phyloP scores from a whole-genome alignment of 1,140 invertebrate species.

The Drosophila burlai region DNA sequence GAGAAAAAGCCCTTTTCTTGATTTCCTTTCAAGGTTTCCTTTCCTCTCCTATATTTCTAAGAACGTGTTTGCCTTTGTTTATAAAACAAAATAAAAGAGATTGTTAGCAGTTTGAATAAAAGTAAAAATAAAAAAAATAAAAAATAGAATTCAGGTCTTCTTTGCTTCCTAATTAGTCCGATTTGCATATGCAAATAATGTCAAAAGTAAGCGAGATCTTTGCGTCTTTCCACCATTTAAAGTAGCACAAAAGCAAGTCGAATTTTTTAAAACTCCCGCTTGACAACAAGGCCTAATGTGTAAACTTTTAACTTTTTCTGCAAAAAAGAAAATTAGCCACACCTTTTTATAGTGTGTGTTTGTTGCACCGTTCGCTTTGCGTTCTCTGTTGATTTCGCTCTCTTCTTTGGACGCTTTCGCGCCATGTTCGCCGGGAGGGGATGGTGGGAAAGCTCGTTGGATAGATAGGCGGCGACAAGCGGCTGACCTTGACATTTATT shows the following conservation, averaged over 20 bases:
- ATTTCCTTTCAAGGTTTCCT: too few relatives aligned
- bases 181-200: slow-evolving; percentile 52
- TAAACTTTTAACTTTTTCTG: slow-evolving; percentile 24
- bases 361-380: slow-evolving; percentile 15
- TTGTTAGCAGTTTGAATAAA: neutral
- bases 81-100: slow-evolving; percentile 4
- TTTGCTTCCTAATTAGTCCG: slow-evolving; percentile 26
- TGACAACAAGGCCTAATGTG: slow-evolving; percentile 22
- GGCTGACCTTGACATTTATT: slow-evolving; percentile 82
- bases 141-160: neutral
- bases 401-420: slow-evolving; percentile 39
- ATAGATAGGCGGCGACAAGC: slow-evolving; percentile 41
- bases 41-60: too few relatives aligned
- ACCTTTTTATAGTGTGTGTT: slow-evolving; percentile 34
- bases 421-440: neutral
- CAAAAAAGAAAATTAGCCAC: slow-evolving; percentile 56
- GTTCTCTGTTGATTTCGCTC: slow-evolving; percentile 26
- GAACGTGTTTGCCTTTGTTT: neutral
- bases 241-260: slow-evolving; percentile 14
- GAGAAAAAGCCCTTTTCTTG: too few relatives aligned
- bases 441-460: slow-evolving; percentile 1
- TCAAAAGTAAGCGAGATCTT: slow-evolving; percentile 40
- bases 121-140: neutral
- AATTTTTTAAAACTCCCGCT: slow-evolving; percentile 35
- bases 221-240: slow-evolving; percentile 12